A percentile compares a stretch with the other conserved stretches of the same genome.
phyloP scores from a whole-genome alignment of 2,797 vertebrate genomes.

The Austrolebias charrua region DNA sequence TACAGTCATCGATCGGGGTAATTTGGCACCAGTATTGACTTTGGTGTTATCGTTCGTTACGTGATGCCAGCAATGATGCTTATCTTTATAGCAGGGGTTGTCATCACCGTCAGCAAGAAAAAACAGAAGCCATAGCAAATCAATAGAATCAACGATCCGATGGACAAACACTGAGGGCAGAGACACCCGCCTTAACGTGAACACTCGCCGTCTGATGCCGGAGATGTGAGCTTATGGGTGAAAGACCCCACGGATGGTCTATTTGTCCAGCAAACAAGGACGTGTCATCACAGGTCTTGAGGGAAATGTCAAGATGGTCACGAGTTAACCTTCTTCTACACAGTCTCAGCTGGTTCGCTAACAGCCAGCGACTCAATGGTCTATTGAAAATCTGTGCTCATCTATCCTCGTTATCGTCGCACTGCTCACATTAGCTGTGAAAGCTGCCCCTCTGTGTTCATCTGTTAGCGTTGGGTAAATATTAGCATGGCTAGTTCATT shows the following conservation, averaged over 20 bases:
- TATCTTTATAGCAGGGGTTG: slow-evolving; percentile 39
- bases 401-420: slow-evolving; percentile 45
- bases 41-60: slow-evolving; percentile 37
- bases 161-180: slow-evolving; percentile 23
- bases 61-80: slow-evolving; percentile 9
- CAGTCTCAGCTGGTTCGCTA: slow-evolving; percentile 22
- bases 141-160: slow-evolving; percentile 54
- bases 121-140: slow-evolving; percentile 47
- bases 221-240: slow-evolving; percentile 45
- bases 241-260: slow-evolving; percentile 42
- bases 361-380: slow-evolving; percentile 31
- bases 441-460: slow-evolving; percentile 14
- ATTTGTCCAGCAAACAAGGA: slow-evolving; percentile 63
- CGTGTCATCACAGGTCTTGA: slow-evolving; percentile 42
- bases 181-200: slow-evolving; percentile 1
- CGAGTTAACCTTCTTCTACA: slow-evolving; percentile 27
- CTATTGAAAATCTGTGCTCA: slow-evolving; percentile 66
- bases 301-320: slow-evolving; percentile 58
- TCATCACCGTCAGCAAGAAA: slow-evolving; percentile 40
- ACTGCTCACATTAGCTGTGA: slow-evolving; percentile 43
- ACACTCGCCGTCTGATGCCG: not conserved
- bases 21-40: slow-evolving; percentile 47
- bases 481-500: not conserved
- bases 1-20: slow-evolving; percentile 40
- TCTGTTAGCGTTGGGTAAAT: slow-evolving; percentile 9